Base-by-base conservation (phyloP, 2,797 vertebrate genomes). In the Numenius phaeopus region DNA sequence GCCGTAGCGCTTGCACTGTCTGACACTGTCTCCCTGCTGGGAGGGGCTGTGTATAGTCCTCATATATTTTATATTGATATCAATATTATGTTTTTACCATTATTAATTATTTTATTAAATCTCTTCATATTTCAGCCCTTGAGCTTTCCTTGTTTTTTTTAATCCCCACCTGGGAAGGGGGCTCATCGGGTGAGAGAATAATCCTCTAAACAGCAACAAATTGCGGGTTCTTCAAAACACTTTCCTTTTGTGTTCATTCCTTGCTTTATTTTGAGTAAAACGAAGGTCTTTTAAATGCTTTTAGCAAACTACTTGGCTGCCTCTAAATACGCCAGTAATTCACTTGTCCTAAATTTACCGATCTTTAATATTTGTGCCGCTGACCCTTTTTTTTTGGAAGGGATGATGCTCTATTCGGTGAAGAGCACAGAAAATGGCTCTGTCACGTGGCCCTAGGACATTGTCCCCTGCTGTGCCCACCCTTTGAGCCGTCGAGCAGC, bases 401-500 rank as follows among this genome's bases (percentile, higher is more conserved):
- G 23, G n/a, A 3, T 15, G 62, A 16, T 50, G 75, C 29, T 44
- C 26, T 17, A 1, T 40, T 61, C 8, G 1, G 5, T 20, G 42
- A 22, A 30, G 14, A 58, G 23, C 26, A 4, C 5, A 14, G 26
- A 52, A 10, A 30, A 20, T 3, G 1, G 20, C 16, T 15, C 0
- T 37, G 4, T n/a, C 7, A 0, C 2, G 0, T 14, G 46, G 22
- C 14, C 4, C 7, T 0, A 4, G 83, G 58, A 21, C 3, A 1
- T 15, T 42, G 37, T 30, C 21, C 10, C 14, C 7, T 1, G 17
- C 29, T 55, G 52, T 55, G 29, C 19, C 50, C 10, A 5, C 5
- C 20, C 13, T 23, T 9, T 14, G 40, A 20, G 78, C 39, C 30
- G 0, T 2, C 11, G 47, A 83, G 84, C 64, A 87, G 93, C 86